Evolutionary conservation across 1,140 invertebrate genomes (phyloP), one percentile per base, ranked within the genome.

Genomic region (Leptopilina boulardi): DNA sequence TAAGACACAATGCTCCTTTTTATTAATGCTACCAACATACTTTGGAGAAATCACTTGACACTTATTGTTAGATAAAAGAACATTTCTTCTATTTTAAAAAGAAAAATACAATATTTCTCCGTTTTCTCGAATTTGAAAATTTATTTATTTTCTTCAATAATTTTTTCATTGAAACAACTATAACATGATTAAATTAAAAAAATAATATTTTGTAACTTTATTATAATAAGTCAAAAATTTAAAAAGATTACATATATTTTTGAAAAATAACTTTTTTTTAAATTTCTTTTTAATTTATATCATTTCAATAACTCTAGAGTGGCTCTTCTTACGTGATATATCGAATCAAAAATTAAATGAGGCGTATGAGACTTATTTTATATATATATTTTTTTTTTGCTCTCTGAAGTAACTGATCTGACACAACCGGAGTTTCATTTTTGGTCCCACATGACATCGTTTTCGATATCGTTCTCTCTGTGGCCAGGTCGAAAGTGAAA

Each of bases 381-480:
- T n/a, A n/a, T n/a, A n/a, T 38, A 8, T 38, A 8, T 38, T 9
- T 6, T 38, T 9, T 6, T 6, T 38, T 38, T 6, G 2, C 34
- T 38, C 34, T 38, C 59, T 26, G 15, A 66, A 15, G 26, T 66
- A 66, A 66, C 26, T 30, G 59, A 30, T 26, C 59, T 66, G 59
- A 34, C 59, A 66, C 59, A 66, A 66, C 26, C 23, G n/a, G 13
- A 26, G 26, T 26, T 66, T 66, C 59, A 30, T 66, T 66, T 66
- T 66, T 66, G 26, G 59, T 66, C 10, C 26, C 26, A n/a, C 59
- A 38, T 66, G 59, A 66, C 59, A 66, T 66, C 23, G 13, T 66
- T 66, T 66, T 66, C 59, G 59, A 66, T 66, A 66, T 66, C 59
- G 23, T 34, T 66, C 34, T 38, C 34, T 3, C 34, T 38, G n/a